Conservation (phyloP, 2,888 invertebrate species). For the Frankliniella fusca region DNA sequence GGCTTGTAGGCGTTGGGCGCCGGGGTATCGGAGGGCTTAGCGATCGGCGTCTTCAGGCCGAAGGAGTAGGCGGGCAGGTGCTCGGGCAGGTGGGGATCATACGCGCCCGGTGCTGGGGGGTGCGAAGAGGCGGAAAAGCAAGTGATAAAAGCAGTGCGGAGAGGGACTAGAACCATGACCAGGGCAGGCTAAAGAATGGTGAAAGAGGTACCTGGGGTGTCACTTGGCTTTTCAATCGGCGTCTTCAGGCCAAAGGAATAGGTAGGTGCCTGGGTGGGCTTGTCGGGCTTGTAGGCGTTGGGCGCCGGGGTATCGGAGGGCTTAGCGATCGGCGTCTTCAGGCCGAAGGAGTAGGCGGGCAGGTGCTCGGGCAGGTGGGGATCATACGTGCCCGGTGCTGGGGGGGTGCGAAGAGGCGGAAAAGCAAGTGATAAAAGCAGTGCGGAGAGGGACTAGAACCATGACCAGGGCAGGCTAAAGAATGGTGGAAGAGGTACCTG, state of each 20-base stretch:
- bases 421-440: not conserved
- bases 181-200: too few species aligned
- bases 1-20: conserved; percentile 89
- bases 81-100: conserved; percentile 59
- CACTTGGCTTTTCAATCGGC: conserved; percentile 57
- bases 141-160: too few species aligned
- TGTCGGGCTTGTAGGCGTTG: conserved; percentile 67
- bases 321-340: conserved; percentile 60
- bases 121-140: not conserved
- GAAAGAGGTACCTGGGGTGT: conserved; percentile 59
- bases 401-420: not conserved
- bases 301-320: conserved; percentile 58
- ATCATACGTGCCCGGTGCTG: conserved; percentile 84
- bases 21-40: conserved; percentile 49
- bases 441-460: too few species aligned
- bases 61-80: conserved; percentile 67
- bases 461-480: not conserved
- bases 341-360: conserved; percentile 70
- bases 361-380: conserved; percentile 54
- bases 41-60: conserved; percentile 62
- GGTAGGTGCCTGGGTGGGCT: not conserved
- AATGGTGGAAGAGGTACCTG: conserved; percentile 52
- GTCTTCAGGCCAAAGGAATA: conserved; percentile 68
- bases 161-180: too few species aligned
- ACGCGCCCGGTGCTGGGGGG: conserved; percentile 75